phyloP scores from a whole-genome alignment of 2,797 vertebrate genomes.

The Pangasius sanitwongsei region DNA sequence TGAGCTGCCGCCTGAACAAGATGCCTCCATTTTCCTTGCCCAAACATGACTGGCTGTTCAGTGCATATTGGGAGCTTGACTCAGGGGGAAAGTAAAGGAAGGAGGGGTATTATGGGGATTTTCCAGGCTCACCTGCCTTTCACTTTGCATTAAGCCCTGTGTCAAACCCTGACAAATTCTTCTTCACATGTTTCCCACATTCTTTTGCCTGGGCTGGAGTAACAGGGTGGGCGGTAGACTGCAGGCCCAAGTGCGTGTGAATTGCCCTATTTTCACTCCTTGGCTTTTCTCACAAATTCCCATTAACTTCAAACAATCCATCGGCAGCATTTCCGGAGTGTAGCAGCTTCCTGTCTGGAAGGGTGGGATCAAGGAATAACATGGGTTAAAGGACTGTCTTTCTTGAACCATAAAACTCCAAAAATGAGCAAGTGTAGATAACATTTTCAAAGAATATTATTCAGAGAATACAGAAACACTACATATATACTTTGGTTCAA shows the following conservation, averaged over 20 bases:
- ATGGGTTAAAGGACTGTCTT: neutral
- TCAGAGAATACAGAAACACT: neutral
- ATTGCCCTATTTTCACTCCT: constrained; percentile 59
- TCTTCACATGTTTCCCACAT: constrained; percentile 40
- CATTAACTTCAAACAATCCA: constrained; percentile 66
- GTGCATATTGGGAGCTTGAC: neutral
- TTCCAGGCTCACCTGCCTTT: constrained; percentile 30
- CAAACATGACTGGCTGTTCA: neutral
- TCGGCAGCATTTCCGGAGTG: constrained; percentile 65
- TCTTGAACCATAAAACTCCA: neutral
- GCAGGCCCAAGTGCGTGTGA: constrained; percentile 48
- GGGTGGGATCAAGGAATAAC: constrained; percentile 63
- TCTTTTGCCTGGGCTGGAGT: neutral
- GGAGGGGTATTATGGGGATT: constrained; percentile 21
- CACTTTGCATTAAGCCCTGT: constrained; percentile 8
- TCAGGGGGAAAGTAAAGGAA: constrained; percentile 1
- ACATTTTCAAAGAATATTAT: neutral
- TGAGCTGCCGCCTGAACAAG: neutral
- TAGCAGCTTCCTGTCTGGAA: constrained; percentile 64
- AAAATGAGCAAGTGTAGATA: neutral
- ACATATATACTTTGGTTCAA: neutral
- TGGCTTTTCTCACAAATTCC: constrained; percentile 48
- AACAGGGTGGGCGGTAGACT: neutral
- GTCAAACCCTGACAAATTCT: neutral
- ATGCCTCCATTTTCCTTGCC: neutral